Evolutionary conservation across 2,888 invertebrate species (phyloP).

Genomic region (Thecocarcelia acutangulata): DNA sequence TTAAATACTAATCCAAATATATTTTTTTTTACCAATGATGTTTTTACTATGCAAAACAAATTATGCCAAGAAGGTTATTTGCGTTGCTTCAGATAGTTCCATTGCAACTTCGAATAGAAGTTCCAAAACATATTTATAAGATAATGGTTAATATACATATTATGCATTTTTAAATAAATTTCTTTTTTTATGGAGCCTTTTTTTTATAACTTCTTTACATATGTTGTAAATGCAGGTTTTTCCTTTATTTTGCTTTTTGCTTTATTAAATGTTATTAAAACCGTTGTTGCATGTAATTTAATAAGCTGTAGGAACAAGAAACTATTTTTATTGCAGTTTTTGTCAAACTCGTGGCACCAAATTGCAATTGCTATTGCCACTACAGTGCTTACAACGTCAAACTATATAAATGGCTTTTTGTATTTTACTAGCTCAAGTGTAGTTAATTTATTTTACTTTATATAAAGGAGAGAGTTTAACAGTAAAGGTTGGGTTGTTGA

Average conservation of each 20-base stretch:
- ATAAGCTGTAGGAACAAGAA: not conserved
- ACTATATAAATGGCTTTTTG: constrained; percentile 48
- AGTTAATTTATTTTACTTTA: constrained; percentile 57
- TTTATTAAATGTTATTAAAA: constrained; percentile 11
- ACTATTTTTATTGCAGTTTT: not conserved
- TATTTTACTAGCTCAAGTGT: constrained; percentile 44
- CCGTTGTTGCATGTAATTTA: not conserved
- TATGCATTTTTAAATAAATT: no score
- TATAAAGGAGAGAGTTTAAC: not conserved
- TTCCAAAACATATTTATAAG: not conserved
- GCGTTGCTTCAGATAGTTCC: no score
- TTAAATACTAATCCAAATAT: no score
- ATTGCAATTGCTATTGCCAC: not conserved
- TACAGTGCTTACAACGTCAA: constrained; percentile 16
- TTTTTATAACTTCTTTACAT: not conserved
- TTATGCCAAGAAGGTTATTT: no score
- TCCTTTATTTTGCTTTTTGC: not conserved
- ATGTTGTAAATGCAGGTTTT: not conserved
- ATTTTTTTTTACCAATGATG: no score
- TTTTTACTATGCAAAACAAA: no score
- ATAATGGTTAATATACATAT: no score
- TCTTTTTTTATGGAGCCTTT: not conserved
- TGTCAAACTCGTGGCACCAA: not conserved
- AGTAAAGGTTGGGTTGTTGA: not conserved
- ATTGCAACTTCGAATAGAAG: no score